Evolutionary conservation across 2,113 vertebrate genomes (phyloP), one percentile per base, ranked within the genome.

Genomic region (Corythaeola cristata): DNA sequence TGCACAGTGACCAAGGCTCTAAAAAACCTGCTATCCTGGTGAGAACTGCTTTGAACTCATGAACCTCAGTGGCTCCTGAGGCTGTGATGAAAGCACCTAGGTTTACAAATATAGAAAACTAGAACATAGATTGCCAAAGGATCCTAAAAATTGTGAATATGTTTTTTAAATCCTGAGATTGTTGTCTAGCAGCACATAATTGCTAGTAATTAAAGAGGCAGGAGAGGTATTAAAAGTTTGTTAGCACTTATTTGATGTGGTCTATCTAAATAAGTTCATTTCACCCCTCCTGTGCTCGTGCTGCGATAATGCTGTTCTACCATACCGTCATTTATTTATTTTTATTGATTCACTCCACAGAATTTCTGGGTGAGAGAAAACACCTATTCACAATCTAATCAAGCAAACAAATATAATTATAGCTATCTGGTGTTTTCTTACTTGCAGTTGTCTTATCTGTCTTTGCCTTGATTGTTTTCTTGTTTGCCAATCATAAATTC

Each of bases 321-420:
- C 8, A 2, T 55, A 90, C 15, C 24, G 39, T 84, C 37, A 60
- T 44, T 90, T 92, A 78, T 92, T 88, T 81, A 77, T 89, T 95
- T 93, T 90, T 78, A 88, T 94, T 60, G 67, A n/a, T 86, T 90
- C 37, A 62, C 33, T 82, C 49, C 45, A 72, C 27, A 68, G 73
- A 94, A 91, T 60, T 85, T 35, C 77, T 72, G 37, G 17, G 30
- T 76, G 71, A 88, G 56, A 85, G 26, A 91, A 95, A 85, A 52
- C 28, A 82, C 53, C 71, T 75, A 64, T 92, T 85, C 93, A 77
- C 66, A 96, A 88, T 87, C 89, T 87, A 95, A 96, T 91, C 84
- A 95, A 90, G 89, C 67, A 96, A 90, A 78, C 64, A 91, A 92
- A 89, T 86, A 87, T 91, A 93, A 95, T 96, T 93, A 96, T 72